Evolutionary conservation across 2,888 invertebrate genomes (phyloP), one percentile per base, ranked within the genome.

Genomic region (Archips xylosteana): DNA sequence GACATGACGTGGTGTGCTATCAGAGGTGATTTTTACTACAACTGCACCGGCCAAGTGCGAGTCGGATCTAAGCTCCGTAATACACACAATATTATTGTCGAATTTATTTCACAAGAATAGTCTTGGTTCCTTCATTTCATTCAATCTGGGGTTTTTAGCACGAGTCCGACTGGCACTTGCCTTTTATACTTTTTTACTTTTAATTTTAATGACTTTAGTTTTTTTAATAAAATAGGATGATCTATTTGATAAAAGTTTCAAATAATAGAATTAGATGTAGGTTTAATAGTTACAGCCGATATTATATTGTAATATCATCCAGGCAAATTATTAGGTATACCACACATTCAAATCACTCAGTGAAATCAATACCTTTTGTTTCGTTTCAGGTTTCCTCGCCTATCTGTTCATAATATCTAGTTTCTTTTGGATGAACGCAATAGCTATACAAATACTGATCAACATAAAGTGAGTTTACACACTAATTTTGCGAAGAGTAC

Each of bases 401-500:
- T 96, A 96, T 80, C 96, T 94, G 82, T 95, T 95, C 75, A 91
- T 96, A 77, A 82, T 96, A 70, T 92, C 95, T 0, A 93, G 95
- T 59, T 96, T 96, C 84, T 96, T 96, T 82, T 97, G 97, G 96
- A 87, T 96, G 74, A 96, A 96, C 82, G 90, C 96, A n/a, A 95
- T 96, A 70, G 94, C 96, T 2, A 95, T 96, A 83, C 96, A 97
- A 82, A 95, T 96, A 61, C 95, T 96, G 91, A 89, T 94, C 81
- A 92, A 91, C 59, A 95, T 95, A 49, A 95, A 95, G 97, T 97
- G 87, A 95, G 95, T 91, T 54, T 15, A 2, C 13, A 6, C 4
- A 54, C 13, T 54, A 23, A 54, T 23, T 51, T 6, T 4, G 4
- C 13, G 51, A 51, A 5, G n/a, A n/a, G 15, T 6, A 39, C 23